These are phyloP conservation scores for Leptothorax acervorum DNA, from an alignment of 2,888 invertebrate species.

Conservation along the genomic window DNA sequence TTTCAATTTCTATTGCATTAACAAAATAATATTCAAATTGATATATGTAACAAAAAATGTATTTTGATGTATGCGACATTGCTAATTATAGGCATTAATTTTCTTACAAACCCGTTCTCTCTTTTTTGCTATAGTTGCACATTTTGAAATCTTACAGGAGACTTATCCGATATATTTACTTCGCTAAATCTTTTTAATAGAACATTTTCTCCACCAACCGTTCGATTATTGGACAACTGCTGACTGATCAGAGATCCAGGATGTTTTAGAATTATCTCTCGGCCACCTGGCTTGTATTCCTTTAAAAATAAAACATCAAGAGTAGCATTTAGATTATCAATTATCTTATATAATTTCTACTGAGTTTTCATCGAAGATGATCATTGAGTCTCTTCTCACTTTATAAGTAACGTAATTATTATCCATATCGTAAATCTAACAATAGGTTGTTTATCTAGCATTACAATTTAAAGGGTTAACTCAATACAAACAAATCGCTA, in stretches of 20 bases:
- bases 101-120: background rate
- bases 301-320: slow-evolving; percentile 78
- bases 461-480: slow-evolving; percentile 41
- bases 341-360: background rate
- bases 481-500: background rate
- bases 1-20: background rate
- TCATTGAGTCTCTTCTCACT: background rate
- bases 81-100: background rate
- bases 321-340: slow-evolving; percentile 18
- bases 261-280: slow-evolving; percentile 92
- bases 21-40: background rate
- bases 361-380: background rate
- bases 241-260: slow-evolving; percentile 89
- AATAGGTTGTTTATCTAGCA: background rate
- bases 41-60: background rate
- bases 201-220: slow-evolving; percentile 88
- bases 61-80: background rate
- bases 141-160: slow-evolving; percentile 76
- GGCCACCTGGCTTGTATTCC: slow-evolving; percentile 96
- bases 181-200: slow-evolving; percentile 91
- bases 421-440: background rate
- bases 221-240: slow-evolving; percentile 84
- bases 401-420: too few relatives aligned
- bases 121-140: background rate
- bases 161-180: slow-evolving; percentile 90